These are phyloP conservation scores for Homarus gammarus DNA, from an alignment of 2,888 invertebrate species.

Conservation along the genomic window DNA sequence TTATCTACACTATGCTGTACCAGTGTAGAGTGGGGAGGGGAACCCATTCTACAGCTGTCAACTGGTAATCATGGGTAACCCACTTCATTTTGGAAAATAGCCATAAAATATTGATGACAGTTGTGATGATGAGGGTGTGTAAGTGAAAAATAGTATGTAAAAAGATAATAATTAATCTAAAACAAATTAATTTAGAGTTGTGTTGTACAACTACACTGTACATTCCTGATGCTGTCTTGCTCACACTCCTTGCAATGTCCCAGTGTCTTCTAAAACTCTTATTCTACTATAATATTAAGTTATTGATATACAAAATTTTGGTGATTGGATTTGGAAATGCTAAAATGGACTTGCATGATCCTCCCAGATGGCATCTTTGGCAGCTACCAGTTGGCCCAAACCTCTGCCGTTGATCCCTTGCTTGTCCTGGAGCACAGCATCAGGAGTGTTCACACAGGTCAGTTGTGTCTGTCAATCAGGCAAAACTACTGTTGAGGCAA, in stretches of 20 bases:
- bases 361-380: constrained; percentile 95
- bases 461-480: constrained; percentile 22
- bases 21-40: too few species aligned
- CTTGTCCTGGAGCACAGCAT: constrained; percentile 98
- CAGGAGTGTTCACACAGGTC: constrained; percentile 95
- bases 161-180: too few species aligned
- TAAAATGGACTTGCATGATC: neutral
- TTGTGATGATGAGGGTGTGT: too few species aligned
- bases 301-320: neutral
- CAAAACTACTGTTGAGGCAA: neutral
- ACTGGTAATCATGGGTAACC: too few species aligned
- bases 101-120: too few species aligned
- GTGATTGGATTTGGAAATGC: neutral
- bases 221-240: neutral
- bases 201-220: too few species aligned
- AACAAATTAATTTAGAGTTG: too few species aligned
- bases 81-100: too few species aligned
- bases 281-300: neutral
- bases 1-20: too few species aligned
- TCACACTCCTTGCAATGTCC: neutral
- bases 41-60: too few species aligned
- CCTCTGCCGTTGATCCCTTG: constrained; percentile 96
- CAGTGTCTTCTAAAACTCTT: neutral
- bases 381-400: constrained; percentile 96
- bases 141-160: too few species aligned